A percentile compares a stretch with the other conserved stretches of the same genome.
Conservation (phyloP, 2,113 vertebrate species). For the Hypomesus transpacificus region DNA sequence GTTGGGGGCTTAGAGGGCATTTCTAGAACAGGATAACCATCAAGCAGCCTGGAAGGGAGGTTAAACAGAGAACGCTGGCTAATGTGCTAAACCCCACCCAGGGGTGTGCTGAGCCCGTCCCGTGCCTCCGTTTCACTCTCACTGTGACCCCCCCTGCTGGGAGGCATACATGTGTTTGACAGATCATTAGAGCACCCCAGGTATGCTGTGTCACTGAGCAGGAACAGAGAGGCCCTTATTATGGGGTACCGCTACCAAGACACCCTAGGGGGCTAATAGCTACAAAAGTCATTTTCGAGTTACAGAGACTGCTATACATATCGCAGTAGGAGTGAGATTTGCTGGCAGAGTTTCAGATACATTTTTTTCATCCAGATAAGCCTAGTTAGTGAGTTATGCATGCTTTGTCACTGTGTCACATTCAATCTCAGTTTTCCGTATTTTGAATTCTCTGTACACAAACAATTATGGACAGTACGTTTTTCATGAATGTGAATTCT, state of each 20-base stretch:
- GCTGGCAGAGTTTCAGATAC: neutral
- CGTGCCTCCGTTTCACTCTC: neutral
- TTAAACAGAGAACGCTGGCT: slow-evolving; percentile 1
- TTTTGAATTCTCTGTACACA: too few species aligned
- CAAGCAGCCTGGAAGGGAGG: neutral
- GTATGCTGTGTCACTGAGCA: neutral
- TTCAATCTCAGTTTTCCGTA: neutral
- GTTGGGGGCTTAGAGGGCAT: slow-evolving; percentile 13
- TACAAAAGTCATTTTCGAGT: neutral
- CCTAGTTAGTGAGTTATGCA: neutral
- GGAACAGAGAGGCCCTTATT: neutral
- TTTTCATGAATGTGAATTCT: neutral
- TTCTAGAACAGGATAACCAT: slow-evolving; percentile 8
- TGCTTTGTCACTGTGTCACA: neutral
- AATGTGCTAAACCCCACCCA: neutral
- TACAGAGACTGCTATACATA: neutral
- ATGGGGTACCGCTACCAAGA: too few species aligned
- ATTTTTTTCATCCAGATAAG: neutral
- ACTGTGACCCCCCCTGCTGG: neutral
- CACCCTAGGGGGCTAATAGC: neutral
- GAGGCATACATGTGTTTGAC: neutral
- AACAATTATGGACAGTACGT: neutral
- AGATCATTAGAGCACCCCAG: neutral
- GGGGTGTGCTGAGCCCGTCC: neutral
- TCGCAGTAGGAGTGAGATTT: neutral